A percentile compares a stretch with the other conserved stretches of the same genome.
phyloP scores from a whole-genome alignment of 2,113 vertebrate genomes.

The Coturnix japonica region DNA sequence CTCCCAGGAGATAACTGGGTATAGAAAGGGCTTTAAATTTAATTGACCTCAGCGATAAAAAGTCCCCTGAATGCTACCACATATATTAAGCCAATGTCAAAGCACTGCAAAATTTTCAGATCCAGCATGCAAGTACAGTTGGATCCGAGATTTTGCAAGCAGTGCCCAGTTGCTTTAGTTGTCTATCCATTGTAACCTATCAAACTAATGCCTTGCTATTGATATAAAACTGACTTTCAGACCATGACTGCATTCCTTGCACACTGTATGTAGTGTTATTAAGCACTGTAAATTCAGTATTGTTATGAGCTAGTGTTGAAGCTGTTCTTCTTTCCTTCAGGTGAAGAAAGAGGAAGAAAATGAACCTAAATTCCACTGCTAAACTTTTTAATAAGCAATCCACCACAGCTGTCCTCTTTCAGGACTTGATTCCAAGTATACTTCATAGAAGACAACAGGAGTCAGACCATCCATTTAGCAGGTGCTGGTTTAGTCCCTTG shows the following conservation, averaged over 20 bases:
- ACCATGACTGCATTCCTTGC: not conserved
- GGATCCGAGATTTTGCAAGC: not conserved
- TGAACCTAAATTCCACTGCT: not conserved
- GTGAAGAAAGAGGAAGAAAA: not conserved
- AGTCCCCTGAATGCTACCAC: not conserved
- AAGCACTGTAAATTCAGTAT: not conserved
- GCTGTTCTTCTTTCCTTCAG: not conserved
- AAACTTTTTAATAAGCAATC: not conserved
- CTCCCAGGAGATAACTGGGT: not conserved
- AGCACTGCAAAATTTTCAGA: not conserved
- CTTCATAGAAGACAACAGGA: not conserved
- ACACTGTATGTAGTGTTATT: not conserved
- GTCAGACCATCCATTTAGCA: not conserved
- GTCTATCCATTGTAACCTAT: rapidly evolving
- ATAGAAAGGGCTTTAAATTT: not conserved
- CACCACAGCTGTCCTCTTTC: no score
- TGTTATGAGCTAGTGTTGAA: not conserved
- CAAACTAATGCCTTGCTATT: not conserved
- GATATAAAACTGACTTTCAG: not conserved
- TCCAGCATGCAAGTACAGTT: not conserved
- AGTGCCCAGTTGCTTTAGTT: not conserved
- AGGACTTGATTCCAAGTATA: not conserved
- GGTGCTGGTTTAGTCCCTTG: not conserved
- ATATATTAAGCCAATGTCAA: not conserved
- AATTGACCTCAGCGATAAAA: not conserved